These are phyloP conservation scores for Syngnathus floridae DNA, from an alignment of 2,113 vertebrate genomes.

Conservation along the genomic window DNA sequence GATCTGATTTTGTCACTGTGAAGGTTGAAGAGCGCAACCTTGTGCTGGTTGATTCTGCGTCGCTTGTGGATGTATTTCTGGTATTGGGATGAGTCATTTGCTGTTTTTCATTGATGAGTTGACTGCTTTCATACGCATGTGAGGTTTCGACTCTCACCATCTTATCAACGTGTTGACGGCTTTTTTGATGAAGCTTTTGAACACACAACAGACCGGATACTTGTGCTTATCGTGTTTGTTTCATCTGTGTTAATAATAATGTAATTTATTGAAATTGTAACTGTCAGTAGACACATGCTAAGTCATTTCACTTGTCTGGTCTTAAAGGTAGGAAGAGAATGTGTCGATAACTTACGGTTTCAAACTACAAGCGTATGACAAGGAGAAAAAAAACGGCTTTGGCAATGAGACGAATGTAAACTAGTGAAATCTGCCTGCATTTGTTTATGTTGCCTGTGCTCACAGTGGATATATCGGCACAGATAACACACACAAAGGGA, in stretches of 20 bases:
- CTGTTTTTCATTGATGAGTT: slow-evolving; percentile 23
- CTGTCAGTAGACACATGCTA: slow-evolving; percentile 38
- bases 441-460: background rate
- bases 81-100: background rate
- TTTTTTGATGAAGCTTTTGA: slow-evolving; percentile 46
- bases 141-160: slow-evolving; percentile 23
- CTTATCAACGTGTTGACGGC: slow-evolving; percentile 31
- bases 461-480: background rate
- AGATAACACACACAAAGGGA: background rate
- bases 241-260: slow-evolving; percentile 65
- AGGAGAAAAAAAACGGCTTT: no score
- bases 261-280: slow-evolving; percentile 67
- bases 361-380: background rate
- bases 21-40: slow-evolving; percentile 39
- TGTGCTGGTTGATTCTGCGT: slow-evolving; percentile 26
- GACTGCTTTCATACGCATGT: slow-evolving; percentile 17
- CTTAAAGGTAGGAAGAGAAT: slow-evolving; percentile 34
- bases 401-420: background rate
- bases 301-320: slow-evolving; percentile 50
- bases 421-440: background rate
- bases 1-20: slow-evolving; percentile 26
- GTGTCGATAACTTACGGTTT: slow-evolving; percentile 26
- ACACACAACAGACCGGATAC: slow-evolving; percentile 71
- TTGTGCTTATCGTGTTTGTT: slow-evolving; percentile 72
- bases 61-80: slow-evolving; percentile 16